phyloP scores from a whole-genome alignment of 2,797 vertebrate genomes.

The Lateolabrax maculatus region DNA sequence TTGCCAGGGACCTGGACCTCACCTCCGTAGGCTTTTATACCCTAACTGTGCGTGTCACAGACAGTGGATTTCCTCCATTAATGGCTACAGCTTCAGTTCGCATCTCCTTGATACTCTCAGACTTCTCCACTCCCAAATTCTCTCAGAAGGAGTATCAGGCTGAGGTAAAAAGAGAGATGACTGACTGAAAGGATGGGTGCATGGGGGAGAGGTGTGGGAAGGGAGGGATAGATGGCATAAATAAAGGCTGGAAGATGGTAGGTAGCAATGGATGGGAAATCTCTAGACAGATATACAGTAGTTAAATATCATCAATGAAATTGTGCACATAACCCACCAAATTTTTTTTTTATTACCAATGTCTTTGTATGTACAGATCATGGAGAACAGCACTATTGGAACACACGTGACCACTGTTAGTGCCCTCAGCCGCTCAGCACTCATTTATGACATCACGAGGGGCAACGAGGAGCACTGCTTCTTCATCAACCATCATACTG shows the following conservation, averaged over 20 bases:
- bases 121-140: constrained; percentile 94
- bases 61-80: constrained; percentile 91
- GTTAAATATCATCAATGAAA: not conserved
- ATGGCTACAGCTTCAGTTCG: constrained; percentile 90
- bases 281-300: constrained; percentile 4
- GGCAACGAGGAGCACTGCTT: constrained; percentile 91
- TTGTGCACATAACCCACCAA: not conserved
- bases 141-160: constrained; percentile 91
- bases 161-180: constrained; percentile 81
- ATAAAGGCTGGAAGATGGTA: not conserved
- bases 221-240: constrained; percentile 8
- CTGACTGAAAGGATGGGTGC: not conserved
- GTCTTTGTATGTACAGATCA: constrained; percentile 79
- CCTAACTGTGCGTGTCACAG: constrained; percentile 91
- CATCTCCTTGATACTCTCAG: constrained; percentile 90
- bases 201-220: not conserved
- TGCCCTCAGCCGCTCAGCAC: constrained; percentile 91
- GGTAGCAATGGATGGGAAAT: constrained; percentile 16
- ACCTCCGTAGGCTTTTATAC: constrained; percentile 90
- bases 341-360: not conserved
- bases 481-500: constrained; percentile 92
- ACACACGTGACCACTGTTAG: constrained; percentile 89
- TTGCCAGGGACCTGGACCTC: constrained; percentile 91
- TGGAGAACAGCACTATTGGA: constrained; percentile 88
- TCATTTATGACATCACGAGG: constrained; percentile 92